These are phyloP conservation scores for Digitonthophagus gazella DNA, from an alignment of 2,888 invertebrate species.

Conservation along the genomic window DNA sequence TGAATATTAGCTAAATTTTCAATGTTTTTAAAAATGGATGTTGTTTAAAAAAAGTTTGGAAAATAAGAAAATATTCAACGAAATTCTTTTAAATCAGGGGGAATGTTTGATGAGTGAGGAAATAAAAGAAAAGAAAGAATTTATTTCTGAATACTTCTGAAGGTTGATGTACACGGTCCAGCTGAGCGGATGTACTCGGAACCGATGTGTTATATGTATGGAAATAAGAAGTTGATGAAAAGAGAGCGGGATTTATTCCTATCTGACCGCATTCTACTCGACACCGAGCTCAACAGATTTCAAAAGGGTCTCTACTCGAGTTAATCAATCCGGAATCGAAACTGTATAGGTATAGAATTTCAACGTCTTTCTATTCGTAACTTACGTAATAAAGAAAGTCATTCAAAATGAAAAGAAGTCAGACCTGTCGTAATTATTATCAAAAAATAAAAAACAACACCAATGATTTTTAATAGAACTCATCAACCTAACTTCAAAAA, in stretches of 20 bases:
- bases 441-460: too few species aligned
- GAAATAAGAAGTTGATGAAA: conserved; percentile 50
- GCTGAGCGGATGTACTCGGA: conserved; percentile 43
- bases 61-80: too few species aligned
- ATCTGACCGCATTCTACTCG: conserved; percentile 37
- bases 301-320: conserved; percentile 15
- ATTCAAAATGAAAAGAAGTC: not conserved
- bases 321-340: conserved; percentile 13
- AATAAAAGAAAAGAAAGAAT: not conserved
- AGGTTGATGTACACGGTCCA: conserved; percentile 33
- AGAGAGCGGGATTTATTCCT: conserved; percentile 47
- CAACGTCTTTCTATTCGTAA: too few species aligned
- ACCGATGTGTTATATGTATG: conserved; percentile 48
- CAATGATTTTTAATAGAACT: too few species aligned
- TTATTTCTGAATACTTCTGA: conserved; percentile 15
- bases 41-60: too few species aligned
- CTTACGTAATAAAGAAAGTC: too few species aligned
- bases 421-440: too few species aligned
- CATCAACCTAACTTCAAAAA: too few species aligned
- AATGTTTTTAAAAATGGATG: too few species aligned
- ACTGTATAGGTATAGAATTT: not conserved
- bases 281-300: conserved; percentile 22
- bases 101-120: not conserved
- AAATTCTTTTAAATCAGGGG: too few species aligned
- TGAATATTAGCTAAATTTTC: conserved; percentile 39